Percentiles rank a stretch among this genome's conserved stretches.
These are phyloP conservation scores for Erannis defoliaria DNA, from an alignment of 2,888 invertebrate species.

Conservation along the genomic window DNA sequence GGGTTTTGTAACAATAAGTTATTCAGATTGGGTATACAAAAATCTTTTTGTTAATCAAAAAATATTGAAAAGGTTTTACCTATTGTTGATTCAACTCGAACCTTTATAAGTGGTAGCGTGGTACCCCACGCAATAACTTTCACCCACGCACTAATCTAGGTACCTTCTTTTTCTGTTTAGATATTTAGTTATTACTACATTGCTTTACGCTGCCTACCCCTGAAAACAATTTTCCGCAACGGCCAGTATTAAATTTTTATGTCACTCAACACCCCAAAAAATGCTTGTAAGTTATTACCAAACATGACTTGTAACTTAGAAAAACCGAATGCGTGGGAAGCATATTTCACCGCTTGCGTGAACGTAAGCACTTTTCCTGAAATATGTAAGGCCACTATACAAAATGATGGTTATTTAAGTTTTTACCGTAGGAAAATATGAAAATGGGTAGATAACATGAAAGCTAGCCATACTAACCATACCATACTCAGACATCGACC, in stretches of 20 bases:
- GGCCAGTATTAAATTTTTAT: conserved; percentile 12
- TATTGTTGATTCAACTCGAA: not conserved
- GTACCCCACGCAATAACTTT: not conserved
- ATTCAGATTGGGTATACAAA: too few species aligned
- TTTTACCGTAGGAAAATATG: not conserved
- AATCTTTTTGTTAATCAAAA: too few species aligned
- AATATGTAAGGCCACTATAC: conserved; percentile 10
- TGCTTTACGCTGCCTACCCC: not conserved
- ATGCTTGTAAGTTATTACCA: conserved; percentile 1
- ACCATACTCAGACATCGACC: too few species aligned
- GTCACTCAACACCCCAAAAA: conserved; percentile 10
- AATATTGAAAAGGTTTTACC: not conserved
- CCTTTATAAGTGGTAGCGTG: not conserved
- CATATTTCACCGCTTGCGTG: conserved; percentile 13
- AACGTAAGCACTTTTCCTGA: conserved; percentile 11
- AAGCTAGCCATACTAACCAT: too few species aligned
- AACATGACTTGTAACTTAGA: conserved; percentile 22
- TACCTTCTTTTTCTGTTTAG: not conserved
- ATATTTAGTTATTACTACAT: not conserved
- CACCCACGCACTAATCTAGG: not conserved
- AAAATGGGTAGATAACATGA: not conserved
- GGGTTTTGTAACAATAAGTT: too few species aligned
- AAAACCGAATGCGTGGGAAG: conserved; percentile 1
- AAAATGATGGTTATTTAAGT: not conserved
- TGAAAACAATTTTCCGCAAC: conserved; percentile 6